A percentile compares a stretch with the other conserved stretches of the same genome.
Conservation (phyloP, 2,888 invertebrate genomes). For the Phorcus lineatus region DNA sequence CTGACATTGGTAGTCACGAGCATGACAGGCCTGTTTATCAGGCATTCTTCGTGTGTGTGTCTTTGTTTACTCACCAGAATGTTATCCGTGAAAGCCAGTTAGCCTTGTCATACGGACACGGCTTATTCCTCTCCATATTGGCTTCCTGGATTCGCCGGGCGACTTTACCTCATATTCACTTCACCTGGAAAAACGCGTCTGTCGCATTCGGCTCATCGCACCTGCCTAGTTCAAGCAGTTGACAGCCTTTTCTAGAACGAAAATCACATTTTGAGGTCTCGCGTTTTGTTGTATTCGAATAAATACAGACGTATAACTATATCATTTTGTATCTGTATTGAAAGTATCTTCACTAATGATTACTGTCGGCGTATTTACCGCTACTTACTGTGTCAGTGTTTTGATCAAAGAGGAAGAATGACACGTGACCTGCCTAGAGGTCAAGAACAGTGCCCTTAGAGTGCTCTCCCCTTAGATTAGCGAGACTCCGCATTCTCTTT, state of each 20-base stretch:
- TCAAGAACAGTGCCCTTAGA: not conserved
- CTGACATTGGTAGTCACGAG: too few relatives aligned
- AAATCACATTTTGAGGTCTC: too few relatives aligned
- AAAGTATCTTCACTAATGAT: too few relatives aligned
- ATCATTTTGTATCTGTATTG: too few relatives aligned
- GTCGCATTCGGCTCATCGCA: not conserved
- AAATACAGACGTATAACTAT: too few relatives aligned
- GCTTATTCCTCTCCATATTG: not conserved
- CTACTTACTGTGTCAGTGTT: not conserved
- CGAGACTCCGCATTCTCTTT: not conserved
- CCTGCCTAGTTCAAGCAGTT: not conserved
- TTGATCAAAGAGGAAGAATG: not conserved
- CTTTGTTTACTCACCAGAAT: conserved; percentile 27
- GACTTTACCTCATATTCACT: not conserved
- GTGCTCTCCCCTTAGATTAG: not conserved
- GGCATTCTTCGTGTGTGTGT: not conserved
- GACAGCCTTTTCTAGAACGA: not conserved
- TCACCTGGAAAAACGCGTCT: not conserved
- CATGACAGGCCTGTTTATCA: too few relatives aligned
- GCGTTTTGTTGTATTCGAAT: too few relatives aligned
- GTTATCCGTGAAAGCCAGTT: conserved; percentile 26
- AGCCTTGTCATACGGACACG: conserved; percentile 24
- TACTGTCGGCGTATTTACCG: not conserved
- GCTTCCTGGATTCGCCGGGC: not conserved
- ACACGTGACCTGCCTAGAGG: conserved; percentile 11